Base-by-base conservation (phyloP, 2,888 invertebrate genomes). In the Plemyria rubiginata region DNA sequence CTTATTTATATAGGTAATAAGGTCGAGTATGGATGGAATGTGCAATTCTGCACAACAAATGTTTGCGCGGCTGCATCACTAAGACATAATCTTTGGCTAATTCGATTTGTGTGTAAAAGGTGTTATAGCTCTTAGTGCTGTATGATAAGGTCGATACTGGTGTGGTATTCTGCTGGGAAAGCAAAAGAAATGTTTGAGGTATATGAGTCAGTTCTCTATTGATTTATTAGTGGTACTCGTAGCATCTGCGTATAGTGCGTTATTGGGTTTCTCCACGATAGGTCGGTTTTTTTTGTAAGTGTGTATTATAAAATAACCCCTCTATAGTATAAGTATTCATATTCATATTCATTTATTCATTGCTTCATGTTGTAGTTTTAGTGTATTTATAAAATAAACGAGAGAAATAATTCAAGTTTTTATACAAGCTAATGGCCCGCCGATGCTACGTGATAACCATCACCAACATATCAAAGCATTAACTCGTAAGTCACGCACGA, bases 131-230 rank as follows among this genome's bases (percentile, higher is more conserved):
- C 38, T 38, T 38, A 51, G 22, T 12, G 16, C 51, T 12, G 5
- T 11, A 16, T 0, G 0, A 38, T 38, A 51, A 38, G 51, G 51
- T 22, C 22, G 38, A 51, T 16, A 40, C 2, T 41, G 4, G 28
- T n/a, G n/a, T 8, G 22, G 43, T 51, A 16, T 51, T 32, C 8
- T 9, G 11, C 41, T 49, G 22, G 45, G 45, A 58, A 52, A 60
- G 54, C 40, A 60, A 48, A 29, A 13, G 12, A 48, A 16, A 11
- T 13, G 15, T 54, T 32, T 13, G 40, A 15, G 41, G 16, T 9
- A 13, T 15, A 48, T 45, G 40, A 56, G 13, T 41, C 51, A 51
- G 45, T 38, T 38, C 11, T 9, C 36, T 60, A 55, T 55, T 55
- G 55, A 16, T 46, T 61, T 45, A 50, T 22, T 13, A 49, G 40